Conservation (phyloP, 1,140 invertebrate species). For the Ditylenchus dipsaci region DNA sequence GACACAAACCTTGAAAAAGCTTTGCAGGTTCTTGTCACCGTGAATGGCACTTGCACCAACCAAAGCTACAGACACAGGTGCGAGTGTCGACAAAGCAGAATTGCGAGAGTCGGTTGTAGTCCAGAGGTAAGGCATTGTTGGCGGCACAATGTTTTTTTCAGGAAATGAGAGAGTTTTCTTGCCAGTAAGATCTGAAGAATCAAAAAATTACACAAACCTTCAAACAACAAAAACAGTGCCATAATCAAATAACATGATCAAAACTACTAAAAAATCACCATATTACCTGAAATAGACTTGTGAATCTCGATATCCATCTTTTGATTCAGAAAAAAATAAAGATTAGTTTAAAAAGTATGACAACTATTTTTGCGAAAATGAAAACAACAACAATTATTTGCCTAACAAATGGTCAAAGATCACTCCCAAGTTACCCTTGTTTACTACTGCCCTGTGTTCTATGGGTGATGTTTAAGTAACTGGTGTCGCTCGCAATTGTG, state of each 20-base stretch:
- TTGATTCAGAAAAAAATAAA: too few species aligned
- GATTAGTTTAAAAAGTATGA: too few species aligned
- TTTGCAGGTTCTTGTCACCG: conserved; percentile 31
- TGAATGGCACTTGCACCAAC: conserved; percentile 31
- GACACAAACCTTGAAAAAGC: conserved; percentile 2
- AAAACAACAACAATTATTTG: too few species aligned
- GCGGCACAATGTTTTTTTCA: neutral
- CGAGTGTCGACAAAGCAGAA: conserved; percentile 38
- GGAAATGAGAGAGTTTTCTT: neutral
- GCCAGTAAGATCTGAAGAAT: conserved; percentile 2
- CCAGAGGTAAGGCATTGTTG: conserved; percentile 43
- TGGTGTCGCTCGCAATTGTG: too few species aligned
- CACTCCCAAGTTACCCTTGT: too few species aligned
- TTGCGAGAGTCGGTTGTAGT: conserved; percentile 45
- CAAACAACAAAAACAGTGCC: too few species aligned
- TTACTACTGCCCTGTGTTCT: too few species aligned
- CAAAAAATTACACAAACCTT: conserved; percentile 5
- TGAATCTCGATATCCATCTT: conserved; percentile 1
- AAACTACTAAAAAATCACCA: neutral
- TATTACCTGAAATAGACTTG: conserved; percentile 10
- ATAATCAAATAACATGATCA: conserved; percentile 21
- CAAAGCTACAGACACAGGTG: conserved; percentile 39
- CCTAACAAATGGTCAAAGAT: too few species aligned
- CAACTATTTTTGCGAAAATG: too few species aligned
- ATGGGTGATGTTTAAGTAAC: too few species aligned